Base-by-base conservation (phyloP, 2,113 vertebrate species). In the Psettodes erumei region DNA sequence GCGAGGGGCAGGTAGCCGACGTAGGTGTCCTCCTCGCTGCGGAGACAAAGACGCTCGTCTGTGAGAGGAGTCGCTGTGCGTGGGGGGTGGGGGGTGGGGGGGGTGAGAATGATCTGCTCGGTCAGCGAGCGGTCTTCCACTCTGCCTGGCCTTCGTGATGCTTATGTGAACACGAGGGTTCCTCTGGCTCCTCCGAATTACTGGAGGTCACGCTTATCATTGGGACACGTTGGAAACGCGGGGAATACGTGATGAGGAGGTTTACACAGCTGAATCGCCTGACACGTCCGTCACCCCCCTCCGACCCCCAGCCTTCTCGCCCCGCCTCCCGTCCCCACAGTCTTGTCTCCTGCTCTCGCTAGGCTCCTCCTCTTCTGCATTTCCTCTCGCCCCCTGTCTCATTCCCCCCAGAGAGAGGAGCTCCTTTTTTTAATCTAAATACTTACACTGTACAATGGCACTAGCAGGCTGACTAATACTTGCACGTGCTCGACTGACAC, bases 1-100 rank as follows among this genome's bases (percentile, higher is more conserved):
- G 98, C 98, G 55, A 99, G 93, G 18, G 98, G 98, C 72, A 99
- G 91, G 88, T 99, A 99, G 1, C 95, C 97, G 23, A 99, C 95
- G 43, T 98, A 99, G 2, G 94, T 94, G 77, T 99, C 98, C 12
- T 95, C 94, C 82, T 96, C 95, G 80, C 98, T 99, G 91, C 3
- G 73, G 79, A 85, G 38, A 84, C 35, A 84, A 7, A 11, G 15
- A 82, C 30, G 62, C 4, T 18, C 35, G 58, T 4, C 10, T 43
- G 3, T 43, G 8, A 47, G 6, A 15, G 28, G 8, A 68, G 37
- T 18, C 12, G 38, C 2, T 12, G 19, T 47, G 23, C 11, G 61
- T n/a, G n/a, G n/a, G n/a, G n/a, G n/a, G n/a, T n/a, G n/a, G n/a
- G n/a, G n/a, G n/a, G n/a, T n/a, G n/a, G n/a, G n/a, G n/a, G n/a